A percentile compares a stretch with the other conserved stretches of the same genome.
These are phyloP conservation scores for Ennomos quercinarius DNA, from an alignment of 2,888 invertebrate genomes.

Conservation along the genomic window DNA sequence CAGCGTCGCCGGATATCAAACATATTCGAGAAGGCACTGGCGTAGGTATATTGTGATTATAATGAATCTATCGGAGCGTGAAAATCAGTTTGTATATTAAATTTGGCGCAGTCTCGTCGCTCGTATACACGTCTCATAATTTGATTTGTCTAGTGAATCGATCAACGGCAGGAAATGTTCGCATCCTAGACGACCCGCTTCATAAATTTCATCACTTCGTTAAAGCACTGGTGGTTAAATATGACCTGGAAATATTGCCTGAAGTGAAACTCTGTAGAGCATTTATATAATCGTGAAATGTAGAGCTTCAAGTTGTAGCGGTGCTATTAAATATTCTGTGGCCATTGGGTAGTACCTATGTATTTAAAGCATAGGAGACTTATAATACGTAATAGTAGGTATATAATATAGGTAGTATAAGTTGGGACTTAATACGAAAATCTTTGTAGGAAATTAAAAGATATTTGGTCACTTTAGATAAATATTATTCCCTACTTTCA, in stretches of 20 bases:
- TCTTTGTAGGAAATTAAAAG: too few relatives aligned
- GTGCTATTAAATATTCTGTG: too few relatives aligned
- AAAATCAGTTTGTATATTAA: conserved; percentile 66
- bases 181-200: conserved; percentile 24
- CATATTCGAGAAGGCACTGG: too few relatives aligned
- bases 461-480: too few relatives aligned
- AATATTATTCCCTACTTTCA: too few relatives aligned
- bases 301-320: not conserved
- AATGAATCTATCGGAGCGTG: conserved; percentile 58
- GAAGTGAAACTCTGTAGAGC: conserved; percentile 7
- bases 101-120: conserved; percentile 54
- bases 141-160: conserved; percentile 69
- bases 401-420: too few relatives aligned
- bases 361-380: too few relatives aligned
- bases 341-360: too few relatives aligned
- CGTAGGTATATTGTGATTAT: conserved; percentile 40
- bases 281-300: conserved; percentile 11
- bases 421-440: too few relatives aligned
- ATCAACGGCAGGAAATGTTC: conserved; percentile 61
- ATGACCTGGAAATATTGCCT: conserved; percentile 21
- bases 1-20: not conserved
- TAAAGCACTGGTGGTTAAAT: conserved; percentile 17
- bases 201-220: conserved; percentile 19
- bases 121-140: conserved; percentile 55
- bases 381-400: too few relatives aligned